These are phyloP conservation scores for Dorcus hopei DNA, from an alignment of 2,888 invertebrate species.

Conservation along the genomic window DNA sequence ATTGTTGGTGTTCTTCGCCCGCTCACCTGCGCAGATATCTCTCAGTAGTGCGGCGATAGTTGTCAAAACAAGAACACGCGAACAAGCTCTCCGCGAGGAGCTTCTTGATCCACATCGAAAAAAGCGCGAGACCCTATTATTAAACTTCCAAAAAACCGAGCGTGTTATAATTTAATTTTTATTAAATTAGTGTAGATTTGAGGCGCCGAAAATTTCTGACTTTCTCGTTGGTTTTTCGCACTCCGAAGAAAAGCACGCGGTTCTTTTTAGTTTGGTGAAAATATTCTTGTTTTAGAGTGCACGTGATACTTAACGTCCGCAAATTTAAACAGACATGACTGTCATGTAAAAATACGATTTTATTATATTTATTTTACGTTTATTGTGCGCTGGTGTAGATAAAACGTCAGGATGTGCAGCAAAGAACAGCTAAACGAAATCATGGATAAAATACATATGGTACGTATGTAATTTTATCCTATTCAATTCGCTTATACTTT, in stretches of 20 bases:
- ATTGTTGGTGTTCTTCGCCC: constrained; percentile 20
- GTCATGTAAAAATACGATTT: neutral
- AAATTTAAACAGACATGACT: neutral
- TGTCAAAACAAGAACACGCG: neutral
- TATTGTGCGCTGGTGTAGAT: constrained; percentile 2
- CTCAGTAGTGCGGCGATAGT: constrained; percentile 1
- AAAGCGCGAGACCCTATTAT: no score
- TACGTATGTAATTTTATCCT: constrained; percentile 48
- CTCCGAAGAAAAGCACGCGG: neutral
- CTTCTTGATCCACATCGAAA: no score
- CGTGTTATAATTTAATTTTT: no score
- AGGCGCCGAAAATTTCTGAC: neutral
- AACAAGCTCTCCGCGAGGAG: neutral
- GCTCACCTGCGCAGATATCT: constrained; percentile 5
- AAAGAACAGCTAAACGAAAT: constrained; percentile 69
- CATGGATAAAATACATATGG: constrained; percentile 73
- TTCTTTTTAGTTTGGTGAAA: neutral
- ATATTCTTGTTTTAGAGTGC: no score
- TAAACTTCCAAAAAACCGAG: no score
- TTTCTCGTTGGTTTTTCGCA: neutral
- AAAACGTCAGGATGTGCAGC: constrained; percentile 56
- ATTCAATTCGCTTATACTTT: no score
- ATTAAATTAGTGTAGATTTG: no score
- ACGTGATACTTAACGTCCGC: no score
- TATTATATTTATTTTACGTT: neutral